Conservation (phyloP, 1,140 invertebrate species). For the Lerema accius region DNA sequence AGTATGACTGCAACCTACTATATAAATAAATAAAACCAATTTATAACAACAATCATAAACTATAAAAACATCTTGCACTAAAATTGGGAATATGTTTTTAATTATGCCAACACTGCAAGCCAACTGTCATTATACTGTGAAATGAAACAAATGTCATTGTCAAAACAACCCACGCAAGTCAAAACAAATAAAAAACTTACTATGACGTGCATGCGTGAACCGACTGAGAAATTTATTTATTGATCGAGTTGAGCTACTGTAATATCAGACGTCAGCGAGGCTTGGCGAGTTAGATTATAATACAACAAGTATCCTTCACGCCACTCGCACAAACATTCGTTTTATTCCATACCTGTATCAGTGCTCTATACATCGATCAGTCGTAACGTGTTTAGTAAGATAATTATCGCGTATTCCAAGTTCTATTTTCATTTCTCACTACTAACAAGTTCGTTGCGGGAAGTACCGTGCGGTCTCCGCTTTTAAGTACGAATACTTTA, state of each 20-base stretch:
- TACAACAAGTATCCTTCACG: background rate
- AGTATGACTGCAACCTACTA: too few relatives aligned
- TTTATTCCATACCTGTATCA: background rate
- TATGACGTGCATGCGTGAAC: background rate
- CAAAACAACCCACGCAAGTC: background rate
- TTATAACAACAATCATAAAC: too few relatives aligned
- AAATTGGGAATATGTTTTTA: background rate
- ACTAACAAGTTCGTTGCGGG: constrained; percentile 16
- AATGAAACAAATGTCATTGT: constrained; percentile 5
- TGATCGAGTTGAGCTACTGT: background rate
- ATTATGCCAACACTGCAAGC: background rate
- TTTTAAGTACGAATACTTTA: constrained; percentile 21
- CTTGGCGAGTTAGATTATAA: background rate
- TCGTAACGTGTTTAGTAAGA: constrained; percentile 23
- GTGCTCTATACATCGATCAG: background rate
- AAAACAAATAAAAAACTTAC: background rate
- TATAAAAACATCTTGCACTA: too few relatives aligned
- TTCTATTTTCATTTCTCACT: too few relatives aligned
- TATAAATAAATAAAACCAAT: too few relatives aligned
- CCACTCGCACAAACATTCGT: background rate
- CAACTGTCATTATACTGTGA: background rate
- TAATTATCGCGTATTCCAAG: constrained; percentile 24
- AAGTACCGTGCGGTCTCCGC: constrained; percentile 35
- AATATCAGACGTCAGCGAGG: background rate
- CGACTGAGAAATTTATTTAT: background rate